Conservation (phyloP, 2,113 vertebrate genomes). For the Rhinichthys klamathensis region DNA sequence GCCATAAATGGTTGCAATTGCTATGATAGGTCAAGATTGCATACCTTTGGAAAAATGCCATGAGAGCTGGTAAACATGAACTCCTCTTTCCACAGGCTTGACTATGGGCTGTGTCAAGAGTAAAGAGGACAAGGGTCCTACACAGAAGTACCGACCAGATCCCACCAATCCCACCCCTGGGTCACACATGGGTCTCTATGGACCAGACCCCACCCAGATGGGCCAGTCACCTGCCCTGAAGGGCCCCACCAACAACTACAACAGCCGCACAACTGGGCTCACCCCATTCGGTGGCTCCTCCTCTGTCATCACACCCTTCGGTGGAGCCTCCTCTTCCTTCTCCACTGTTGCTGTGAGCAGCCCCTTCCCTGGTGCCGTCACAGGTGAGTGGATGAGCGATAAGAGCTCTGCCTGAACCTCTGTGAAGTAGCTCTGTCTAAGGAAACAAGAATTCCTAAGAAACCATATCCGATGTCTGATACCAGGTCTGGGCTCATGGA, state of each 20-base stretch:
- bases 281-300: constrained; percentile 86
- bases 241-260: constrained; percentile 72
- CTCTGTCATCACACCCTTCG: constrained; percentile 74
- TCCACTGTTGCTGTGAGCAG: constrained; percentile 72
- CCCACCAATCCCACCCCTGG: constrained; percentile 76
- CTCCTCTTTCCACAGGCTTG: constrained; percentile 71
- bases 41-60: not conserved
- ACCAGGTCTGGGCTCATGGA: constrained; percentile 3
- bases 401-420: not conserved
- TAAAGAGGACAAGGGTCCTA: constrained; percentile 93
- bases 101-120: constrained; percentile 98
- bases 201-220: constrained; percentile 86
- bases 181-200: constrained; percentile 84
- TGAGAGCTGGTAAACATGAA: not conserved
- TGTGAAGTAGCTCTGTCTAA: constrained; percentile 14
- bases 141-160: constrained; percentile 88
- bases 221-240: constrained; percentile 76
- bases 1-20: not conserved
- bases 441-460: constrained; percentile 14
- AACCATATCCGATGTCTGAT: not conserved
- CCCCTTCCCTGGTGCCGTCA: constrained; percentile 70
- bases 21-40: not conserved
- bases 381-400: constrained; percentile 67
- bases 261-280: constrained; percentile 65
- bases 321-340: constrained; percentile 78